phyloP scores from a whole-genome alignment of 92 coral and sea anemone genomes.

The Nematostella vectensis region DNA sequence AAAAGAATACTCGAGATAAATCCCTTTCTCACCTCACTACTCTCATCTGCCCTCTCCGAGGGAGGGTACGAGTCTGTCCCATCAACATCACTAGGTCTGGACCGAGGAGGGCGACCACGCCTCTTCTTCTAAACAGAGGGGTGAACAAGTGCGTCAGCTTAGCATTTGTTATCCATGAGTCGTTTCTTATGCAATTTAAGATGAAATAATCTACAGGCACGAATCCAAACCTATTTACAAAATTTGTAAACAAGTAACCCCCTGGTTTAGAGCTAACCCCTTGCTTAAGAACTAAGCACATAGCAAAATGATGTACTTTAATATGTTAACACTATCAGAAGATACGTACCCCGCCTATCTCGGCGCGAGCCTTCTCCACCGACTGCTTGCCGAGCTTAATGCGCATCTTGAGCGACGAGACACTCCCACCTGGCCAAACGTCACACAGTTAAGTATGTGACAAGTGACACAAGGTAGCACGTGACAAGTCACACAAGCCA shows the following conservation, averaged over 20 bases:
- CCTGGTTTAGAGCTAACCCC: no score
- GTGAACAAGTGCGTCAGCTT: no score
- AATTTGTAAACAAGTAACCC: no score
- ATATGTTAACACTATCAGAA: no score
- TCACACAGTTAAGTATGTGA: neutral
- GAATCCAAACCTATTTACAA: no score
- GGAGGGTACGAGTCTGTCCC: constrained; percentile 87
- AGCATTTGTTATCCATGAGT: no score
- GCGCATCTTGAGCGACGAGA: constrained; percentile 91
- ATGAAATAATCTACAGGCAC: no score
- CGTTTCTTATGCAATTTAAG: no score
- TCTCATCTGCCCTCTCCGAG: constrained; percentile 78
- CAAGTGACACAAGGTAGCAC: neutral
- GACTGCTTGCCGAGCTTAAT: constrained; percentile 92
- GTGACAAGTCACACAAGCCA: no score
- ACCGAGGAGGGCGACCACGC: constrained; percentile 84
- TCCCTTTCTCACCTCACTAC: constrained; percentile 48
- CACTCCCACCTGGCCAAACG: constrained; percentile 31
- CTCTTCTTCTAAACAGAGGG: constrained; percentile 75
- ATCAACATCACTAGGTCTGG: constrained; percentile 50
- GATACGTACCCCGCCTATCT: constrained; percentile 38
- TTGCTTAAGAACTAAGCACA: no score
- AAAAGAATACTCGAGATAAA: no score
- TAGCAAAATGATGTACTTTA: no score
- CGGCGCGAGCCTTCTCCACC: constrained; percentile 61